Conservation (phyloP, 2,888 invertebrate species). For the Linnaemya vulpina region DNA sequence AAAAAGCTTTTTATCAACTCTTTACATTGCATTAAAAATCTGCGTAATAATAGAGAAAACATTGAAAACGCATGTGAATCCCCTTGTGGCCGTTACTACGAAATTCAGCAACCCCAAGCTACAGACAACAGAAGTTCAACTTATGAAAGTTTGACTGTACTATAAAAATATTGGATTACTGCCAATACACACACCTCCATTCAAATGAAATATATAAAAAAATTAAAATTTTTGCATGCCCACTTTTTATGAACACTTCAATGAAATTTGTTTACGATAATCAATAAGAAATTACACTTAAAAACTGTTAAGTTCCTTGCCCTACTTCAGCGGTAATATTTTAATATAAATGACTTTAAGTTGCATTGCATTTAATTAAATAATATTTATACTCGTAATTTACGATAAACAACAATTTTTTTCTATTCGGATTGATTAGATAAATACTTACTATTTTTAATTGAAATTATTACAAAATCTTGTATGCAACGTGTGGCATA, state of each 20-base stretch:
- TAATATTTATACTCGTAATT: slow-evolving; percentile 53
- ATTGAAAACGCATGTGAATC: too few relatives aligned
- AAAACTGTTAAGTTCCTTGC: slow-evolving; percentile 33
- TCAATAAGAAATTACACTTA: not conserved
- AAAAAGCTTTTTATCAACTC: too few relatives aligned
- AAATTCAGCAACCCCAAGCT: too few relatives aligned
- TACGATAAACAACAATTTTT: slow-evolving; percentile 47
- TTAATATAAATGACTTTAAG: slow-evolving; percentile 27
- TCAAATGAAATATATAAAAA: too few relatives aligned
- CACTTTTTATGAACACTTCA: not conserved
- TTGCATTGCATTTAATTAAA: slow-evolving; percentile 54
- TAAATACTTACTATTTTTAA: slow-evolving; percentile 63
- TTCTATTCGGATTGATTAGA: slow-evolving; percentile 56
- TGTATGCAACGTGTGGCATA: slow-evolving; percentile 58
- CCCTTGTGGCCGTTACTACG: too few relatives aligned
- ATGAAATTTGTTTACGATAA: not conserved
- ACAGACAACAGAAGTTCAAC: too few relatives aligned
- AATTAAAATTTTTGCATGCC: not conserved
- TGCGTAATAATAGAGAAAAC: too few relatives aligned
- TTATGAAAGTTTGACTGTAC: too few relatives aligned
- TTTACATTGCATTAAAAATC: too few relatives aligned
- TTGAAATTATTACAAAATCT: slow-evolving; percentile 66
- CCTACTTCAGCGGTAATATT: slow-evolving; percentile 34
- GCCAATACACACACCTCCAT: too few relatives aligned
- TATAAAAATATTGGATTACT: too few relatives aligned